Evolutionary conservation across 2,113 vertebrate genomes (phyloP), one percentile per base, ranked within the genome.

Genomic region (Protobothrops flavoviridis): DNA sequence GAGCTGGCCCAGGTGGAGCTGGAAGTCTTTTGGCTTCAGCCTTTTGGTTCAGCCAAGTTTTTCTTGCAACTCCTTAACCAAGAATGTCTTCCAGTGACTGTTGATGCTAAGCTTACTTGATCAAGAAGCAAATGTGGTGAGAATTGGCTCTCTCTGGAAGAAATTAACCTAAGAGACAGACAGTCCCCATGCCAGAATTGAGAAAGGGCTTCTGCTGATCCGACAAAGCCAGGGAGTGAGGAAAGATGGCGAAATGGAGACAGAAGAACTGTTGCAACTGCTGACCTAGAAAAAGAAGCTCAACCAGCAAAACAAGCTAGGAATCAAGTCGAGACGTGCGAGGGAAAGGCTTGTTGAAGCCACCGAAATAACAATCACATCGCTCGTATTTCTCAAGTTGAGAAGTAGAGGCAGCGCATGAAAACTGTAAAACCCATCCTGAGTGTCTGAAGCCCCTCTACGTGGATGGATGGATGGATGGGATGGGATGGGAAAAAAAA

Each of bases 111-210:
- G 20, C 12, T n/a, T 6, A 10, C 90, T 69, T 45, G 5, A 56
- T 33, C 50, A 33, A 33, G 33, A 21, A 8, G 24, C 23, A 17
- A 87, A 26, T 1, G 74, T 17, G 6, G 0, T 88, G 52, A 4
- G 53, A 85, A 59, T 52, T 33, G 52, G 24, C 53, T 10, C 50
- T 17, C 26, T 0, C 0, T 13, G 12, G 1, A 59, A 11, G 33
- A 59, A n/a, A 59, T 59, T 50, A 29, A 26, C 53, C 45, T 24
- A 4, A 10, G 20, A 85, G 33, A 8, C 17, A 57, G 33, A 45
- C 24, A 24, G 4, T 11, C 39, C 93, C 91, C 93, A 15, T 15
- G 55, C 95, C 95, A 94, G 95, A 93, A 95, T 95, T 85, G 52
- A 0, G 69, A 2, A 95, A 95, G 92, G 93, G 0, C 33, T 59